Conservation (phyloP, 2,888 invertebrate species). For the Phaonia tiefii region DNA sequence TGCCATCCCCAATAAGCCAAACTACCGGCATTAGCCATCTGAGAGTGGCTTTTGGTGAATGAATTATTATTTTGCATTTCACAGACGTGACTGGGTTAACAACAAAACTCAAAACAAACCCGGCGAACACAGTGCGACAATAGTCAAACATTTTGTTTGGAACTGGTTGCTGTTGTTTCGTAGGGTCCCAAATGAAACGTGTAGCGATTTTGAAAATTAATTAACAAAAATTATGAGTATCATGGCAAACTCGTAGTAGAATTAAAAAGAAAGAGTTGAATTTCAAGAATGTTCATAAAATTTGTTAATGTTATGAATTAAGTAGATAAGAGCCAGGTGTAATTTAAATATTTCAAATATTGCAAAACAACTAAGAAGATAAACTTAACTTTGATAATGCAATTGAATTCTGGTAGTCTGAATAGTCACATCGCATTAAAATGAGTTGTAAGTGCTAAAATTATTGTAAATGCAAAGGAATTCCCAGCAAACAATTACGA, state of each 20-base stretch:
- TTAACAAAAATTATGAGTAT: not conserved
- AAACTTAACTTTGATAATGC: too few species aligned
- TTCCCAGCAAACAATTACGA: too few species aligned
- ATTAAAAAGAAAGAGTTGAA: too few species aligned
- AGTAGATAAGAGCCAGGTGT: too few species aligned
- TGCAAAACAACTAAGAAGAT: too few species aligned
- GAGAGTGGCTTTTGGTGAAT: constrained; percentile 16
- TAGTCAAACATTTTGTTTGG: constrained; percentile 9
- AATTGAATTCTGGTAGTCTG: too few species aligned
- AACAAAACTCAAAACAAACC: constrained; percentile 3
- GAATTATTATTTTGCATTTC: constrained; percentile 20
- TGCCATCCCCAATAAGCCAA: not conserved
- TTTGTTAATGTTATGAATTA: too few species aligned
- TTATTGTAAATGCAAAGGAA: too few species aligned
- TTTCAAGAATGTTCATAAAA: too few species aligned
- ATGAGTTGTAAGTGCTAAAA: too few species aligned
- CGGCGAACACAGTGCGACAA: not conserved
- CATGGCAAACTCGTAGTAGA: not conserved
- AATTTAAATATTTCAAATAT: too few species aligned
- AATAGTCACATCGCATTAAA: too few species aligned
- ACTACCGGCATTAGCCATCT: not conserved
- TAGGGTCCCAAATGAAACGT: constrained; percentile 9
- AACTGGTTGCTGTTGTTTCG: not conserved
- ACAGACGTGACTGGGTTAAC: constrained; percentile 18
- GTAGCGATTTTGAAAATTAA: constrained; percentile 9